Evolutionary conservation across 2,797 vertebrate species (phyloP).

Genomic region (Centropyge bicolor): DNA sequence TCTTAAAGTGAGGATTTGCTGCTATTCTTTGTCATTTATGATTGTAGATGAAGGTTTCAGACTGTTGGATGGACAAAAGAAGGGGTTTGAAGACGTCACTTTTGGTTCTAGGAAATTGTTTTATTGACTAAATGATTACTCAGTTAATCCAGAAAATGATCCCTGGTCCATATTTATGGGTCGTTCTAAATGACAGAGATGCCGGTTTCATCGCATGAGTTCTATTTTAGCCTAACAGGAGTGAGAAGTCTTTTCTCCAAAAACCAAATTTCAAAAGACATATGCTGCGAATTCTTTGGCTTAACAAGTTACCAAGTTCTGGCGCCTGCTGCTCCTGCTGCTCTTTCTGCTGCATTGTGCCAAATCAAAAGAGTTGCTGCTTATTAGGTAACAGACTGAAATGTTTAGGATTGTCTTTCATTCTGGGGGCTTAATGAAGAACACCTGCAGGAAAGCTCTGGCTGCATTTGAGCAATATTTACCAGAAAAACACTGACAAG

Average conservation of each 20-base stretch:
- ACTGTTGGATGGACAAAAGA: no score
- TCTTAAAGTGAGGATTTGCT: no score
- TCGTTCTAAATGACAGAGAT: not conserved
- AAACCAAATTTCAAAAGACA: slow-evolving; percentile 36
- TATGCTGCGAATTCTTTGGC: slow-evolving; percentile 31
- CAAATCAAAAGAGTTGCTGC: slow-evolving; percentile 27
- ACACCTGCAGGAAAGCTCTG: not conserved
- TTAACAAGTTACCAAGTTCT: slow-evolving; percentile 32
- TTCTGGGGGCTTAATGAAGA: not conserved
- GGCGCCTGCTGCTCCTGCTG: not conserved
- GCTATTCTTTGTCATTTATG: no score
- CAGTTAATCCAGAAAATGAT: no score
- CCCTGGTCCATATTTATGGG: not conserved
- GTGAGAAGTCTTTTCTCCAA: slow-evolving; percentile 15
- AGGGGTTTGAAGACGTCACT: no score
- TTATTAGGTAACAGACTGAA: slow-evolving; percentile 1
- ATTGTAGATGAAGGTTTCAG: no score
- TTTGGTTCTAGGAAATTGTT: no score
- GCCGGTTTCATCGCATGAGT: slow-evolving; percentile 27
- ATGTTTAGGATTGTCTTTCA: slow-evolving; percentile 17
- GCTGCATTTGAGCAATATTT: slow-evolving; percentile 12
- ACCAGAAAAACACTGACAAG: not conserved
- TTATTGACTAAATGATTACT: no score
- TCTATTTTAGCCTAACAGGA: slow-evolving; percentile 32
- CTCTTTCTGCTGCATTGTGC: not conserved